phyloP scores from a whole-genome alignment of 35 echinoderm and acorn worm genomes.

The Heliocidaris erythrogramma region DNA sequence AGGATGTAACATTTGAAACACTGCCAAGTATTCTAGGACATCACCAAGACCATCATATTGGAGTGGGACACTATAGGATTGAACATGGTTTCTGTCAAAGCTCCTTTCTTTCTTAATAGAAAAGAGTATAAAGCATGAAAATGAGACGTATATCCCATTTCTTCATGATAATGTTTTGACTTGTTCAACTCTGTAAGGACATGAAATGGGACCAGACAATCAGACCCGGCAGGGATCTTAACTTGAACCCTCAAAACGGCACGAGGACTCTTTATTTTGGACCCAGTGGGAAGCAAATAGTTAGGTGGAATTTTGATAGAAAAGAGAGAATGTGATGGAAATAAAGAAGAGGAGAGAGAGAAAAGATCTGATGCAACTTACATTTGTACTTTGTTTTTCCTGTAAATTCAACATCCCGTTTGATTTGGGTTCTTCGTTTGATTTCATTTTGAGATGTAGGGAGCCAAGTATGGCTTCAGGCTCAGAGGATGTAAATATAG shows the following conservation, averaged over 20 bases:
- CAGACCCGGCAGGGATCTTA: not conserved
- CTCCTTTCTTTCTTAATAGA: not conserved
- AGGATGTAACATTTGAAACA: not conserved
- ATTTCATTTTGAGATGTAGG: not conserved
- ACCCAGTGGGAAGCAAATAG: constrained; percentile 7
- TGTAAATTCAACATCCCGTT: not conserved
- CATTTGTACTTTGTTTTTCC: not conserved
- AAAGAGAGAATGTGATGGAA: not conserved
- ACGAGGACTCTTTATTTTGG: not conserved
- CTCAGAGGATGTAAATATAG: not conserved
- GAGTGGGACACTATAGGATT: not conserved
- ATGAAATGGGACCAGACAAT: not conserved
- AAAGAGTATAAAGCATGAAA: not conserved
- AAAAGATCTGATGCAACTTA: not conserved
- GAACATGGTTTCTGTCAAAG: not conserved
- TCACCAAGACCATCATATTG: not conserved
- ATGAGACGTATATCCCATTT: not conserved
- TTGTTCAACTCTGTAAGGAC: constrained; percentile 16
- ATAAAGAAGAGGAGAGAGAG: not conserved
- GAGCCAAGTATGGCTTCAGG: not conserved
- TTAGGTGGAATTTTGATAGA: not conserved
- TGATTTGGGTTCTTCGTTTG: not conserved
- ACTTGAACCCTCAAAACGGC: not conserved
- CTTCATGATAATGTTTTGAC: constrained; percentile 11
- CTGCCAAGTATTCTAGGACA: not conserved